Evolutionary conservation across 2,888 invertebrate genomes (phyloP).

Genomic region (Gymnocheta viridis): DNA sequence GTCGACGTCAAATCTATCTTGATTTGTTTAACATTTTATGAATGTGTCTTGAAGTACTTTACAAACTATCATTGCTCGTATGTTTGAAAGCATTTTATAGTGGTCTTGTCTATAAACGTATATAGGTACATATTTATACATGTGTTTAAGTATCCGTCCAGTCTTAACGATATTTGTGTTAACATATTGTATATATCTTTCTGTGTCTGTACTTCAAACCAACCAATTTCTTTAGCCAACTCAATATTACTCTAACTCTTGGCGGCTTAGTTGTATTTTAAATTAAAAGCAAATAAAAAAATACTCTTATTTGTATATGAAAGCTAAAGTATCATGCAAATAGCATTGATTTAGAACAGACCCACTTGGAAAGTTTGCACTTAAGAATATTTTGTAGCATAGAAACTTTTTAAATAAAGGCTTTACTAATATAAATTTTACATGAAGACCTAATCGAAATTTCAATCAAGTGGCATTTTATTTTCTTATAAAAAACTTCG

Average conservation of each 20-base stretch:
- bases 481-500: too few species aligned
- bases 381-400: too few species aligned
- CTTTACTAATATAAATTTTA: too few species aligned
- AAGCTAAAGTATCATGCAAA: constrained; percentile 32
- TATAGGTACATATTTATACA: constrained; percentile 17
- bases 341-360: constrained; percentile 28
- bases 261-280: constrained; percentile 41
- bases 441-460: too few species aligned
- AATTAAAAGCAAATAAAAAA: constrained; percentile 46
- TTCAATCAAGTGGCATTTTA: too few species aligned
- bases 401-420: too few species aligned
- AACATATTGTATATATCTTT: constrained; percentile 6
- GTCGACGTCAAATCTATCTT: constrained; percentile 69
- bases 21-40: constrained; percentile 65
- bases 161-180: constrained; percentile 24
- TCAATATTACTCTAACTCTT: constrained; percentile 33
- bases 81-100: constrained; percentile 1
- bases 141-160: constrained; percentile 2
- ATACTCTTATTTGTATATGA: constrained; percentile 19
- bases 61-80: background rate
- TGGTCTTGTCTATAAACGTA: constrained; percentile 40
- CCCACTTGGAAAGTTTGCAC: constrained; percentile 21
- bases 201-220: constrained; percentile 42
- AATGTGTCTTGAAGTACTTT: constrained; percentile 36
- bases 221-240: constrained; percentile 12